phyloP scores from a whole-genome alignment of 2,888 invertebrate genomes.

The Cyrtodaria siliqua region DNA sequence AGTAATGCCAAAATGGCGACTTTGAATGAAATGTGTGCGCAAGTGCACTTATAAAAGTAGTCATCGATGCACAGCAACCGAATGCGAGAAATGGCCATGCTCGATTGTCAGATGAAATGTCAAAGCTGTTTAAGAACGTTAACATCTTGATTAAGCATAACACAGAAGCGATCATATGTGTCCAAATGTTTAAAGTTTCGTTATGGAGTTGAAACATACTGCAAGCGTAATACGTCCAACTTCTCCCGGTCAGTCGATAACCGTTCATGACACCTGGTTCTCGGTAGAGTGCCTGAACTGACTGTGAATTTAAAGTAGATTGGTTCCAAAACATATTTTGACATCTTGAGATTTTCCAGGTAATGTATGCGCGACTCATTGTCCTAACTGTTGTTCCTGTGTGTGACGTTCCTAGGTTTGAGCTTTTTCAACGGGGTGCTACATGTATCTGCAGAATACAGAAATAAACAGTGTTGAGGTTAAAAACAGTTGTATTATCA shows the following conservation, averaged over 20 bases:
- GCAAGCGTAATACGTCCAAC: constrained; percentile 70
- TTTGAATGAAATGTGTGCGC: constrained; percentile 77
- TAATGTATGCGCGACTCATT: no score
- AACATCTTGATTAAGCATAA: constrained; percentile 52
- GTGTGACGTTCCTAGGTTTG: no score
- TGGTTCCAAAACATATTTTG: background rate
- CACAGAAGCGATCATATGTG: constrained; percentile 70
- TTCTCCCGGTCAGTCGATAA: constrained; percentile 66
- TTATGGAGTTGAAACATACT: constrained; percentile 78
- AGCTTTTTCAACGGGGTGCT: no score
- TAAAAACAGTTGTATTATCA: no score
- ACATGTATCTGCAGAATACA: no score
- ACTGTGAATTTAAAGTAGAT: background rate
- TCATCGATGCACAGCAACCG: constrained; percentile 55
- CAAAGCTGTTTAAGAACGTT: background rate
- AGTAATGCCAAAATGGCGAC: constrained; percentile 71
- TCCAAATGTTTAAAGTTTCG: constrained; percentile 79
- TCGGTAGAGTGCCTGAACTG: constrained; percentile 50
- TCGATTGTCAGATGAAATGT: constrained; percentile 18
- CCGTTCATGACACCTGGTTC: constrained; percentile 74
- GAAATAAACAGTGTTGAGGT: no score
- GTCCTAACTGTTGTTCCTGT: no score
- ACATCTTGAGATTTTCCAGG: background rate
- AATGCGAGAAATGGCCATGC: constrained; percentile 64
- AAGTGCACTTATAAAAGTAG: constrained; percentile 64